Conservation (phyloP, 2,888 invertebrate genomes). For the Prenolepis imparis region DNA sequence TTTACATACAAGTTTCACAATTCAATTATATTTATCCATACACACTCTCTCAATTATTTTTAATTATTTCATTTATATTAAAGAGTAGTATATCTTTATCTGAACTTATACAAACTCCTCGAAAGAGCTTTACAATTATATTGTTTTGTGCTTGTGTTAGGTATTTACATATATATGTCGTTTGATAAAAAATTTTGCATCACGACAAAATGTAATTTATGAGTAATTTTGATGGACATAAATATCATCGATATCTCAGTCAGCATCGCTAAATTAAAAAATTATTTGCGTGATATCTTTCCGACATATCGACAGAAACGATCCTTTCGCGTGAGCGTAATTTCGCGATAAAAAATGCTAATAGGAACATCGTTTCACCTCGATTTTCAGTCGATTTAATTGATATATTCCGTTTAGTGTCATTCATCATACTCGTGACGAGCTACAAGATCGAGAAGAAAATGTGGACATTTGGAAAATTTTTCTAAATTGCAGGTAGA, state of each 20-base stretch:
- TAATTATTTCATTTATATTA: too few species aligned
- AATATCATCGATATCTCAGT: neutral
- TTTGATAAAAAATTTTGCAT: neutral
- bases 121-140: neutral
- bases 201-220: neutral
- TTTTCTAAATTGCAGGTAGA: neutral
- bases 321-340: constrained; percentile 6
- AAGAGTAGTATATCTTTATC: neutral
- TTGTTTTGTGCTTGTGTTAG: neutral
- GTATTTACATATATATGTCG: constrained; percentile 4
- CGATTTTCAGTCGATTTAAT: neutral
- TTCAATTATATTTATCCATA: too few species aligned
- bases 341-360: neutral
- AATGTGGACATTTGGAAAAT: neutral
- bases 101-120: neutral
- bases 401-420: neutral
- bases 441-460: neutral
- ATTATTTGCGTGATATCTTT: neutral
- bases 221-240: neutral
- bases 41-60: too few species aligned
- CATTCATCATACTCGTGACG: neutral
- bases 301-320: constrained; percentile 5
- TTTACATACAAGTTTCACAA: too few species aligned
- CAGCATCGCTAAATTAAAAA: neutral
- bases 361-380: neutral